phyloP scores from a whole-genome alignment of 2,113 vertebrate species.

The Bos javanicus region DNA sequence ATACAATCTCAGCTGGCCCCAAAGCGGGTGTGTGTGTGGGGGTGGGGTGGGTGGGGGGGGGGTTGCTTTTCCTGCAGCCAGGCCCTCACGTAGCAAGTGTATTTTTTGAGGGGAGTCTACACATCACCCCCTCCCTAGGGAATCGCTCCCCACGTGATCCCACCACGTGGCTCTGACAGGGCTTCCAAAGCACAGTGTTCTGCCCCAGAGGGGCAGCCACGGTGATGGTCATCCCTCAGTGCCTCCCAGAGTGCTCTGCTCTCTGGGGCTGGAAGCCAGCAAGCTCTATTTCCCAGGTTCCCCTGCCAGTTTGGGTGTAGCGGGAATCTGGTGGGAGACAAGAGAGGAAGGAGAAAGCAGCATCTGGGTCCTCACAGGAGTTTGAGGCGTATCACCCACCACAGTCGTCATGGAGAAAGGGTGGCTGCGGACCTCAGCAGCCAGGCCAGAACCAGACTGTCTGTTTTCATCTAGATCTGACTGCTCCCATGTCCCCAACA shows the following conservation, averaged over 20 bases:
- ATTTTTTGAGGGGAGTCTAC: background rate
- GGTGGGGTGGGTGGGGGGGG: fast-evolving
- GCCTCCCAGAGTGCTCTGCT: background rate
- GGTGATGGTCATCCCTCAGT: background rate
- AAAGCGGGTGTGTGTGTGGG: too few relatives aligned
- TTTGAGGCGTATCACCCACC: background rate
- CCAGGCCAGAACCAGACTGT: background rate
- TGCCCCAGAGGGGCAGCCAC: background rate
- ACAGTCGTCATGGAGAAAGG: fast-evolving
- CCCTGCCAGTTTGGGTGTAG: background rate
- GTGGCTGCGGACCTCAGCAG: background rate
- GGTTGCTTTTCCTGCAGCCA: background rate
- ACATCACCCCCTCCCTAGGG: fast-evolving
- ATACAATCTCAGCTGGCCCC: background rate
- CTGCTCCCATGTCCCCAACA: fast-evolving
- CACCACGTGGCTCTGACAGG: background rate
- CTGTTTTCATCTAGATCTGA: too few relatives aligned
- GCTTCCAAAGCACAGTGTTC: background rate
- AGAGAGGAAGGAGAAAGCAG: background rate
- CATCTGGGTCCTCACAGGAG: background rate
- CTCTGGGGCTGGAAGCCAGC: background rate
- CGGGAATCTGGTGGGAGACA: background rate
- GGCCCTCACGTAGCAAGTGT: background rate
- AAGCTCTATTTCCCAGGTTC: background rate
- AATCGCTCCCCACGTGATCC: background rate